Base-by-base conservation (phyloP, 2,888 invertebrate species). In the Cotesia congregata region DNA sequence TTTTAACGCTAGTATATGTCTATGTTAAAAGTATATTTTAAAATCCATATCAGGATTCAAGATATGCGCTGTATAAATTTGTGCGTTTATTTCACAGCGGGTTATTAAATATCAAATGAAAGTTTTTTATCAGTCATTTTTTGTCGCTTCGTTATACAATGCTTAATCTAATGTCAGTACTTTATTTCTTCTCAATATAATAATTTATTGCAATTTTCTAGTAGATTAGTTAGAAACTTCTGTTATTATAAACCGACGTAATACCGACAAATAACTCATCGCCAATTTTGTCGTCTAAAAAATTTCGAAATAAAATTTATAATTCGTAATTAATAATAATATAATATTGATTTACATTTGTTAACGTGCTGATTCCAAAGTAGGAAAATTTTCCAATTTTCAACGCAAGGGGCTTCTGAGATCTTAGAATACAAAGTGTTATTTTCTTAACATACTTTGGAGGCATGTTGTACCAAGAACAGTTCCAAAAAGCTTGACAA, bases 311-410 rank as follows among this genome's bases (percentile, higher is more conserved):
- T 12, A 50, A 12, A 50, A 50, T 50, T 50, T 12, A 50, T 50
- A 50, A 50, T 9, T 2, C 12, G 7, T 4, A 2, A 50, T 50
- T 50, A 50, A 69, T 6, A 9, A 68, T 6, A 9, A 65, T 61
- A 17, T 74, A 41, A 5, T 12, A 40, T 82, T 90, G 12, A 12
- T 0, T 90, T 87, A 84, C 83, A 77, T 89, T 86, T 59, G 91
- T 92, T 77, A 92, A 91, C n/a, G 91, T 91, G 72, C 90, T 88
- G 30, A 92, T 86, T 0, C 92, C 92, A 12, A 92, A 86, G 0
- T 88, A 91, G 77, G 91, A 91, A 81, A 92, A 90, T 85, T 92
- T 92, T 4, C 92, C 92, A 50, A 92, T 92, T 0, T 90, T 90
- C 1, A 92, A 89, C 59, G 86, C 85, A 73, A 92, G 85, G 0